Percentiles rank a stretch among this genome's conserved stretches.
These are phyloP conservation scores for Dicaeum eximium DNA, from an alignment of 2,113 vertebrate species.

Conservation along the genomic window DNA sequence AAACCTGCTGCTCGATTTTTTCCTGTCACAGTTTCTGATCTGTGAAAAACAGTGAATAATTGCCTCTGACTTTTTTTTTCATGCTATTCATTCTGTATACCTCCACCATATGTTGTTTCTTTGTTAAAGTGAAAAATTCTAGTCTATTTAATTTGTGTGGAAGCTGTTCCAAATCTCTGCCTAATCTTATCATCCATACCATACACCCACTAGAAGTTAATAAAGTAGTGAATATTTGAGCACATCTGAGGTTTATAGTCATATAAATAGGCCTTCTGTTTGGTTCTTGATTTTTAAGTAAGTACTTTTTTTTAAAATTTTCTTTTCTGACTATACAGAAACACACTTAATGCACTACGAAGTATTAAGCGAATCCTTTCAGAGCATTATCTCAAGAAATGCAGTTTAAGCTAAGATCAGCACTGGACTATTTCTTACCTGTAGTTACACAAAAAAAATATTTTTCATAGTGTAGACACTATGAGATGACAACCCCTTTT, in stretches of 20 bases:
- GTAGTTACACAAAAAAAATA: background rate
- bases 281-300: background rate
- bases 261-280: background rate
- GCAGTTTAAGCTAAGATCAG: background rate
- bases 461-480: background rate
- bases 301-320: background rate
- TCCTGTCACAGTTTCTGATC: background rate
- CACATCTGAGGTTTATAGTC: background rate
- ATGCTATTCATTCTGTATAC: background rate
- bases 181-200: background rate
- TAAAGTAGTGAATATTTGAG: background rate
- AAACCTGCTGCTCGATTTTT: background rate
- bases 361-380: background rate
- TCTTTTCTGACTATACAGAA: background rate
- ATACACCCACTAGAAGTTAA: background rate
- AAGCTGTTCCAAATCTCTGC: background rate
- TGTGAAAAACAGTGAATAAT: background rate
- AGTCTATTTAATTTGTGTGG: background rate
- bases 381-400: background rate
- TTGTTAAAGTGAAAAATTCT: background rate
- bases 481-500: background rate
- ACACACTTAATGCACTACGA: background rate
- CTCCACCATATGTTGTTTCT: background rate
- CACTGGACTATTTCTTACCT: background rate
- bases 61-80: background rate